These are phyloP conservation scores for Tenrec ecaudatus DNA, from an alignment of 2,113 vertebrate genomes.

Conservation along the genomic window DNA sequence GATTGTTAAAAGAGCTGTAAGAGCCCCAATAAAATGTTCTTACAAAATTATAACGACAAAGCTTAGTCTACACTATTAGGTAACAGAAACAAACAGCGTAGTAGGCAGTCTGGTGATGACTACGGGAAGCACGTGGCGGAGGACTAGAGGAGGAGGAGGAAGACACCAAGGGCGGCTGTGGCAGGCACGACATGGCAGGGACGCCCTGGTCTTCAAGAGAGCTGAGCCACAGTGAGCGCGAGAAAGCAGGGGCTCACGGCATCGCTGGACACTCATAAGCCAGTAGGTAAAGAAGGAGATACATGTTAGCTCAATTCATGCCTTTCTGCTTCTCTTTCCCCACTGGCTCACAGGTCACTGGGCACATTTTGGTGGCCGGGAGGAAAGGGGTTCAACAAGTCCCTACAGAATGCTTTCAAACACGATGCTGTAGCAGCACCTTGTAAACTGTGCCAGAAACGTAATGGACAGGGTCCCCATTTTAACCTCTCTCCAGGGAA, in stretches of 20 bases:
- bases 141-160: conserved; percentile 22
- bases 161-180: background rate
- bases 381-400: conserved; percentile 49
- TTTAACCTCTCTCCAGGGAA: conserved; percentile 30
- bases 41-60: conserved; percentile 22
- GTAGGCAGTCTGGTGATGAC: background rate
- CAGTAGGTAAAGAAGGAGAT: background rate
- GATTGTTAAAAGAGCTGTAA: too few species aligned
- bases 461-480: background rate
- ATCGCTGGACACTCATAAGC: background rate
- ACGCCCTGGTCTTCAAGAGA: too few species aligned
- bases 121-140: background rate
- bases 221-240: background rate
- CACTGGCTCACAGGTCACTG: background rate
- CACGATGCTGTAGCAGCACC: background rate
- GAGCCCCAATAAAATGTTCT: too few species aligned
- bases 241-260: background rate
- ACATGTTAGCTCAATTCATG: conserved; percentile 25
- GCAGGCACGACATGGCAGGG: background rate
- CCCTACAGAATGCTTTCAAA: conserved; percentile 19
- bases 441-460: background rate
- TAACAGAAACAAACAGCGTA: background rate
- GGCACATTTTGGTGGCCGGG: conserved; percentile 10
- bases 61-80: conserved; percentile 18
- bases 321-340: background rate